A percentile compares a stretch with the other conserved stretches of the same genome.
Conservation (phyloP, 2,888 invertebrate species). For the Omphaloscelis lunosa region DNA sequence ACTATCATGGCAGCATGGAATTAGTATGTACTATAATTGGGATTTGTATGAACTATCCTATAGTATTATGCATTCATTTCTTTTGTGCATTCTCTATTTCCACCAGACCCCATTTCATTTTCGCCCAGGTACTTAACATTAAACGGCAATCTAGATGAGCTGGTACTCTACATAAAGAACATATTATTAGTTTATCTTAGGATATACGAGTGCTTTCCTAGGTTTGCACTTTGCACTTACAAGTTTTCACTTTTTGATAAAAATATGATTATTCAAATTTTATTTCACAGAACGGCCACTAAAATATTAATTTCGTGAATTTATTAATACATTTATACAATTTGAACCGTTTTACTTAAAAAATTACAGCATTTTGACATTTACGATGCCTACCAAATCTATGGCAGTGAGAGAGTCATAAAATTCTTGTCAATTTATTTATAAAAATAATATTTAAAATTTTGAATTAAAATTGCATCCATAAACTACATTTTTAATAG, state of each 20-base stretch:
- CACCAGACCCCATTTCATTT: no score
- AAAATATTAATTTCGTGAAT: conserved; percentile 37
- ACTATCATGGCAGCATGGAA: no score
- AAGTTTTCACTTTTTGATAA: not conserved
- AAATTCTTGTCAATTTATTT: conserved; percentile 53
- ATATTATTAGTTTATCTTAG: no score
- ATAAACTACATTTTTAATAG: conserved; percentile 60
- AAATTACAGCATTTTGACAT: conserved; percentile 53
- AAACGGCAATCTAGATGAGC: no score
- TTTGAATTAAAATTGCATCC: conserved; percentile 30
- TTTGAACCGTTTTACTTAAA: conserved; percentile 15
- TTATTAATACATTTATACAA: conserved; percentile 17
- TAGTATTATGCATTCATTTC: no score
- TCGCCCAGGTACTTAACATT: no score
- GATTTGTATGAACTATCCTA: no score
- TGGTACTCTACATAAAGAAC: no score
- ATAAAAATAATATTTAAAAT: conserved; percentile 24
- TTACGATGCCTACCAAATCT: conserved; percentile 52
- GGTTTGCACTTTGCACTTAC: not conserved
- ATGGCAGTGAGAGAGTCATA: conserved; percentile 43
- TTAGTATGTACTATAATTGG: no score
- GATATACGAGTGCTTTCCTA: no score
- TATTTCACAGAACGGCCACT: not conserved
- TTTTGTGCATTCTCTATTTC: no score
- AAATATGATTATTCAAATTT: conserved; percentile 18